Evolutionary conservation across 2,113 vertebrate species (phyloP).

Genomic region (Opisthocomus hoazin): DNA sequence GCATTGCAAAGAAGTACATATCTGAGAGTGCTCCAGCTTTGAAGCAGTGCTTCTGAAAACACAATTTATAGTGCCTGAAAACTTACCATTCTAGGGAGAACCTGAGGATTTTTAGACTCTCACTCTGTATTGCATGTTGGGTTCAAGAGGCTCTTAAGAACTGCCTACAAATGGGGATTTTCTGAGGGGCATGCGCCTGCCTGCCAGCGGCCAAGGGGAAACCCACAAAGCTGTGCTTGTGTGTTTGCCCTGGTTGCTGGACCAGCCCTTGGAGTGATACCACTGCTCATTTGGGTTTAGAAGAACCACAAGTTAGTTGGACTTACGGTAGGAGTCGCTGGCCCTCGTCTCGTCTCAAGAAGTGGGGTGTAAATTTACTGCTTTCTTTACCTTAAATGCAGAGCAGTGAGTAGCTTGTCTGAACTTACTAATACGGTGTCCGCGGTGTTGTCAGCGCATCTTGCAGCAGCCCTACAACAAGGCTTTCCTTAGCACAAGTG

Average conservation of each 20-base stretch:
- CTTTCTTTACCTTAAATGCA: neutral
- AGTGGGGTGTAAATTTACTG: neutral
- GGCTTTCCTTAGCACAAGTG: neutral
- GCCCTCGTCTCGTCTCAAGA: neutral
- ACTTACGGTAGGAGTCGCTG: accelerated
- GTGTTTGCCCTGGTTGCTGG: neutral
- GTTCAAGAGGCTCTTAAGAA: neutral
- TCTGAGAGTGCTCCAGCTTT: neutral
- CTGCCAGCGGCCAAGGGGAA: neutral
- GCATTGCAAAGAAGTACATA: neutral
- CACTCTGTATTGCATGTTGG: neutral
- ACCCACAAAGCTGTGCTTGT: neutral
- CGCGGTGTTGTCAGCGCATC: neutral
- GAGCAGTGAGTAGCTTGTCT: neutral
- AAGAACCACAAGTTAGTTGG: neutral
- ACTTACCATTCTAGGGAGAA: neutral
- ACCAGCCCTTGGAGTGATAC: neutral
- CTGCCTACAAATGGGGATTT: neutral
- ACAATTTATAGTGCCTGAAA: neutral
- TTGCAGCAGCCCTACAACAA: neutral
- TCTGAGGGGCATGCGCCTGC: neutral
- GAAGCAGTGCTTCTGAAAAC: neutral
- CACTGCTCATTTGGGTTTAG: neutral
- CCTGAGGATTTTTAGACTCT: neutral
- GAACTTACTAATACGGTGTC: neutral